phyloP scores from a whole-genome alignment of 2,113 vertebrate species.

The Elephas maximus region DNA sequence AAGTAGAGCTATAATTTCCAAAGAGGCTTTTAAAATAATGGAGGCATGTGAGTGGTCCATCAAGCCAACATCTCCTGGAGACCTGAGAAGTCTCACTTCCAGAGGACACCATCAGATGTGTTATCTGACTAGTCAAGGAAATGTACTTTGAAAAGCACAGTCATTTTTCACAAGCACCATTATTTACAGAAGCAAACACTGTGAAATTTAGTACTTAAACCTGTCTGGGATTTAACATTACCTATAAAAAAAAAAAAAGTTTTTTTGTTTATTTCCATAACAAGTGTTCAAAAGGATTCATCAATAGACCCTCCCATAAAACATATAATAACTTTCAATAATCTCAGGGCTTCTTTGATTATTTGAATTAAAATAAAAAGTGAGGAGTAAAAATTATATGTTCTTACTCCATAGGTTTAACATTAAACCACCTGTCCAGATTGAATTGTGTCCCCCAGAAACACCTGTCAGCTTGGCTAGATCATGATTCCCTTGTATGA shows the following conservation, averaged over 20 bases:
- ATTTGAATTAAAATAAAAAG: conserved; percentile 66
- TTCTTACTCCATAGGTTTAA: background rate
- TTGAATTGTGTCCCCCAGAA: too few species aligned
- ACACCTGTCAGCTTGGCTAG: too few species aligned
- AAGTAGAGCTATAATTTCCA: conserved; percentile 78
- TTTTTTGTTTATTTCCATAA: conserved; percentile 48
- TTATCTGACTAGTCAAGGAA: conserved; percentile 71
- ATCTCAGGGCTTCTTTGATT: conserved; percentile 68
- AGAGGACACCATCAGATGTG: background rate
- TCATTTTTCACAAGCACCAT: conserved; percentile 76
- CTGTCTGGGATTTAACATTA: conserved; percentile 67
- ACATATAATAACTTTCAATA: conserved; percentile 68
- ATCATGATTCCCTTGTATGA: too few species aligned
- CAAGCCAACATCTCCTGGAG: conserved; percentile 65
- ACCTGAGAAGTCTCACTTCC: background rate
- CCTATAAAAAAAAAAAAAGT: background rate
- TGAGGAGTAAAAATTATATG: conserved; percentile 39
- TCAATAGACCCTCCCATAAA: conserved; percentile 53
- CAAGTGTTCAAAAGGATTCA: conserved; percentile 70
- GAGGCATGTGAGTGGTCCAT: conserved; percentile 51
- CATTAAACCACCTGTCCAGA: background rate
- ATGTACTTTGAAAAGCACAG: conserved; percentile 73
- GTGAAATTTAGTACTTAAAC: conserved; percentile 72
- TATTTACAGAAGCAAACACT: conserved; percentile 75
- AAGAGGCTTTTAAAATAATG: conserved; percentile 75